Conservation (phyloP, 2,888 invertebrate species). For the Temnothorax ravouxi region DNA sequence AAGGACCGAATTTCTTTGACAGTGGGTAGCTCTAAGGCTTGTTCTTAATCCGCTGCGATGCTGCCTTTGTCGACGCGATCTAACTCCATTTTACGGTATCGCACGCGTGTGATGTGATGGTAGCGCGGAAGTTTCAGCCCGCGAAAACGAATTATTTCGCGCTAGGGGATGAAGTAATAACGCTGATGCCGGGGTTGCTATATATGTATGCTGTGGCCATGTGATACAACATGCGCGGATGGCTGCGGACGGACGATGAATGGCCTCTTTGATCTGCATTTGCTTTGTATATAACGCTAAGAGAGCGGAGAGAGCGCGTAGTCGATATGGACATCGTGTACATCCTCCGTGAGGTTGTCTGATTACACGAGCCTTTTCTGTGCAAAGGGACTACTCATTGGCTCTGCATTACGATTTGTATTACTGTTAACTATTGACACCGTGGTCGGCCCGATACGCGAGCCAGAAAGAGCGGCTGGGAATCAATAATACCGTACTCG, state of each 20-base stretch:
- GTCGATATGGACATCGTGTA: slow-evolving; percentile 54
- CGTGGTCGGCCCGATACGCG: slow-evolving; percentile 4
- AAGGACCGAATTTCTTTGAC: slow-evolving; percentile 10
- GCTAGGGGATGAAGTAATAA: slow-evolving; percentile 77
- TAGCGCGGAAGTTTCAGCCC: slow-evolving; percentile 35
- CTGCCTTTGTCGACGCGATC: slow-evolving; percentile 23
- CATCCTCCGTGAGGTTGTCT: slow-evolving; percentile 46
- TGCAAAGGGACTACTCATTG: slow-evolving; percentile 54
- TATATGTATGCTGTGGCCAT: no score
- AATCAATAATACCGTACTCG: slow-evolving; percentile 30
- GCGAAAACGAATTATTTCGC: slow-evolving; percentile 54
- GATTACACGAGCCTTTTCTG: slow-evolving; percentile 60
- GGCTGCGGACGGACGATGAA: slow-evolving; percentile 78
- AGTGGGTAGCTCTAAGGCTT: background rate
- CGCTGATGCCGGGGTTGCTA: slow-evolving; percentile 69
- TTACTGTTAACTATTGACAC: slow-evolving; percentile 53
- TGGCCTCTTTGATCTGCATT: slow-evolving; percentile 83
- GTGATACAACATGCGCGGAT: slow-evolving; percentile 67
- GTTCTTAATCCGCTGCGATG: background rate
- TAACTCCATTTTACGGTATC: slow-evolving; percentile 39
- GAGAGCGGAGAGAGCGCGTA: slow-evolving; percentile 53
- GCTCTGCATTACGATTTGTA: slow-evolving; percentile 45
- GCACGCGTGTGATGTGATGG: slow-evolving; percentile 30
- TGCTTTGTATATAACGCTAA: slow-evolving; percentile 65
- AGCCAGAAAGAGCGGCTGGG: slow-evolving; percentile 11